Evolutionary conservation across 2,888 invertebrate genomes (phyloP), one percentile per base, ranked within the genome.

Genomic region (Leptopilina myrica): DNA sequence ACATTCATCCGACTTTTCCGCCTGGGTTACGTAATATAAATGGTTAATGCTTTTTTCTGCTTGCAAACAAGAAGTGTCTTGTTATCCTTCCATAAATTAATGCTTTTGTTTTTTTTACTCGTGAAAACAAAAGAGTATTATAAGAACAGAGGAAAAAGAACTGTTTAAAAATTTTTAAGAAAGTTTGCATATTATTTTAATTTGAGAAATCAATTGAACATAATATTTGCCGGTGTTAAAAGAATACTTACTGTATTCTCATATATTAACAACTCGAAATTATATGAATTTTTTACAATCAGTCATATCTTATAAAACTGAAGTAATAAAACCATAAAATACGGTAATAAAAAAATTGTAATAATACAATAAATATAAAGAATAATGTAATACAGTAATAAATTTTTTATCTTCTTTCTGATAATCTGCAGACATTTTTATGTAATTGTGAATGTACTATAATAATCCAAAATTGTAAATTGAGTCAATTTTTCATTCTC

Each of bases 21-120:
- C n/a, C n/a, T n/a, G n/a, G n/a, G n/a, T 56, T 73, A 56, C 14
- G 56, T 53, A 73, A 56, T 33, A 14, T 11, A 14, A 69, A 53
- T 69, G 26, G 14, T 49, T 69, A 26, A 67, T 67, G 15, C 26
- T 20, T 53, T 69, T 5, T 69, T 69, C 14, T 69, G 14, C 7
- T 26, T 7, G 14, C 14, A 5, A 8, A 33, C 9, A 53, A 15
- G 56, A 67, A 40, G 7, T 26, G 46, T 49, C 8, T 20, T 49
- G 26, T 53, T n/a, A 69, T 62, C 69, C 69, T 69, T 69, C 69
- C 8, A 73, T 73, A 56, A 33, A 73, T 73, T 33, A 73, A 69
- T 33, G 73, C 56, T 56, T 33, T 73, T 56, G 73, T 73, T 73
- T 65, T 26, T 77, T 65, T 53, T 12, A 6, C 20, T 8, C 26